Evolutionary conservation across 2,113 vertebrate genomes (phyloP), one percentile per base, ranked within the genome.

Genomic region (Actenoides hombroni): DNA sequence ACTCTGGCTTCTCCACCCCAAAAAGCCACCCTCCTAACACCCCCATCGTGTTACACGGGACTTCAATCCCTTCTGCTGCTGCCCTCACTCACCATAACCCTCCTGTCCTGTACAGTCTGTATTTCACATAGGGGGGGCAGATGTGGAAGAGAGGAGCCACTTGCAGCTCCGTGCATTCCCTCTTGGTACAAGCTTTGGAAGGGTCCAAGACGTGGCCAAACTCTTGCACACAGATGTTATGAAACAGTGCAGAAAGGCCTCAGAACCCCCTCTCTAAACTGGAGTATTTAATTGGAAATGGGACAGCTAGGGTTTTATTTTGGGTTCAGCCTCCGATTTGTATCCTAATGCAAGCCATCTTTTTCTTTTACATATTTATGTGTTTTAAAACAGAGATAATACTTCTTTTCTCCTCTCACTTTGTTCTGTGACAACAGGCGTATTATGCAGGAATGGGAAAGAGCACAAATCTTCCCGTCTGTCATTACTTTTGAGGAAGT

Each of bases 401-500:
- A 10, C 4, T 86, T 4, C 5, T 59, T 69, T 51, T 35, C 15
- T 57, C 23, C 54, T 51, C 23, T 51, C 56, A n/a, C 19, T 78
- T 51, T 46, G 29, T 46, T 60, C 46, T 48, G 5, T 85, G 35
- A 44, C 59, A 82, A 26, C 60, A 80, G n/a, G 21, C 11, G 5
- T 25, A 15, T 29, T 69, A 17, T 51, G 16, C 69, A 60, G 65
- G 48, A 81, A 56, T 54, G 65, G 75, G 81, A 68, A 70, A 75
- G 69, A 73, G 37, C 59, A 86, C 60, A 73, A 5, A 60, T 78
- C 51, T 94, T 75, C 80, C 40, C 11, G 5, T 83, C 78, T 86
- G 63, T 77, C 85, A 9, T 67, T 67, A 56, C 79, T 93, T 95
- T 83, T 88, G 88, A 93, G 82, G 78, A 91, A 77, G 71, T 67